Percentiles rank a stretch among this genome's conserved stretches.
Conservation (phyloP, 2,113 vertebrate species). For the Atherinomorus stipes region DNA sequence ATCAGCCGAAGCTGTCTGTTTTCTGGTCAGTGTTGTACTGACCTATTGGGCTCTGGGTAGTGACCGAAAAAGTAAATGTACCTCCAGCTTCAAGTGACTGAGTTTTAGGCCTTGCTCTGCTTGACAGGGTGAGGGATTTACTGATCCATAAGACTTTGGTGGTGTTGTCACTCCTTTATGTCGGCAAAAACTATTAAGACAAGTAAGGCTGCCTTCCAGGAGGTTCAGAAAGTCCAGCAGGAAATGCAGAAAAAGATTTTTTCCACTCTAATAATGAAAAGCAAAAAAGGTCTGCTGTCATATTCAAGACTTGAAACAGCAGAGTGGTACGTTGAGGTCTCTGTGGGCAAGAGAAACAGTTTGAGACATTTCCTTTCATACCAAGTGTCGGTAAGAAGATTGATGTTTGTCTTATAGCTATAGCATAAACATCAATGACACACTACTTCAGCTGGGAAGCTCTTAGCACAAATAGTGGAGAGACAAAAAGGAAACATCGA, state of each 20-base stretch:
- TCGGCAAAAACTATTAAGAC: conserved; percentile 19
- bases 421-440: neutral
- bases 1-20: conserved; percentile 29
- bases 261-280: neutral
- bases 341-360: too few relatives aligned
- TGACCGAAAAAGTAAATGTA: conserved; percentile 59
- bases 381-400: neutral
- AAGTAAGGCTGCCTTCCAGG: conserved; percentile 9
- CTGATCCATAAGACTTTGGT: conserved; percentile 60
- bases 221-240: neutral
- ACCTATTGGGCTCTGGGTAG: conserved; percentile 41
- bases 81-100: conserved; percentile 34
- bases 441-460: neutral
- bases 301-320: neutral
- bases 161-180: conserved; percentile 28
- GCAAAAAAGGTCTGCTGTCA: neutral
- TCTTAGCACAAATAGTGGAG: neutral
- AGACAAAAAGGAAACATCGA: too few relatives aligned
- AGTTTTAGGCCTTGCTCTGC: conserved; percentile 30
- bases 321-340: too few relatives aligned
- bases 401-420: neutral
- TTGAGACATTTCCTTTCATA: neutral
- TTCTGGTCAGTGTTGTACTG: conserved; percentile 31
- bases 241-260: conserved; percentile 1
- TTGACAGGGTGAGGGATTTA: conserved; percentile 46